Evolutionary conservation across 2,888 invertebrate species (phyloP).

Genomic region (Scaptomyza parva): DNA sequence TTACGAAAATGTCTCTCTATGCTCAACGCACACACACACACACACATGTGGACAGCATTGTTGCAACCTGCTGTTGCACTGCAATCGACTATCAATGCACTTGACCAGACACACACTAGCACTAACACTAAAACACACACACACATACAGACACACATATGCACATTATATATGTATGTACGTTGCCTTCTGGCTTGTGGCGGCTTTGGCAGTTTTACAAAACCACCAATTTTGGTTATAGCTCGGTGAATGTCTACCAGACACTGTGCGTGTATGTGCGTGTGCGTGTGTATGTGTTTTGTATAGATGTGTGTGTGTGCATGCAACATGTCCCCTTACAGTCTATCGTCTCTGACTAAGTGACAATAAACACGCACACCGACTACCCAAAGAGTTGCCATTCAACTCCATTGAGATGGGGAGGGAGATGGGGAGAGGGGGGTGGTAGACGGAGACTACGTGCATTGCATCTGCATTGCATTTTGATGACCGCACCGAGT

Average conservation of each 20-base stretch:
- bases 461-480: slow-evolving; percentile 58
- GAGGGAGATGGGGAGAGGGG: background rate
- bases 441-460: slow-evolving; percentile 34
- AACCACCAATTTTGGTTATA: slow-evolving; percentile 75
- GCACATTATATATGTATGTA: slow-evolving; percentile 22
- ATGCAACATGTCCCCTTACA: background rate
- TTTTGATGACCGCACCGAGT: slow-evolving; percentile 55
- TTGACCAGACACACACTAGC: slow-evolving; percentile 38
- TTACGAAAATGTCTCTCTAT: slow-evolving; percentile 49
- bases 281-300: background rate
- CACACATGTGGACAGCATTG: slow-evolving; percentile 35
- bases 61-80: slow-evolving; percentile 58
- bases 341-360: slow-evolving; percentile 38
- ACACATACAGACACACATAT: slow-evolving; percentile 33
- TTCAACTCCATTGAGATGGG: slow-evolving; percentile 16
- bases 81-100: slow-evolving; percentile 77
- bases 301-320: background rate
- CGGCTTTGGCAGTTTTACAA: slow-evolving; percentile 69
- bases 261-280: slow-evolving; percentile 10
- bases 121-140: slow-evolving; percentile 11
- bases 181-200: slow-evolving; percentile 41
- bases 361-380: slow-evolving; percentile 73
- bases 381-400: slow-evolving; percentile 57
- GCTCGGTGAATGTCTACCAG: slow-evolving; percentile 45
- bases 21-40: slow-evolving; percentile 9